Base-by-base conservation (phyloP, 2,113 vertebrate species). In the Pogonocichla stellata region DNA sequence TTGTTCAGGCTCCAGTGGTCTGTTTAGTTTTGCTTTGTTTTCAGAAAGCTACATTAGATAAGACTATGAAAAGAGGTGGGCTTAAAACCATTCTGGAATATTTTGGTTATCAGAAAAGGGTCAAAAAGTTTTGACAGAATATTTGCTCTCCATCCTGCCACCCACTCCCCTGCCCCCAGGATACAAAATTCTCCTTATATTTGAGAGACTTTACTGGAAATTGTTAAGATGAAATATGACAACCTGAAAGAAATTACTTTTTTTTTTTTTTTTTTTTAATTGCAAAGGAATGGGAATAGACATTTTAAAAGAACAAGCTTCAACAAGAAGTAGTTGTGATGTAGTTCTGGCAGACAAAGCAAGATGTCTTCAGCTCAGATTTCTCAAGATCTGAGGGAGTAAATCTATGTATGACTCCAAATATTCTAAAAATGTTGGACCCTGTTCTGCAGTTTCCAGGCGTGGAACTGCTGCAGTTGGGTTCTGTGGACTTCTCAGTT, bases 291-390 rank as follows among this genome's bases (percentile, higher is more conserved):
- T 80, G 42, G 51, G 90, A 93, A 72, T 48, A 87, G 74, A 38
- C 29, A 11, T 67, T 88, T 91, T 31, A 89, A 71, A 94, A 58
- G n/a, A 95, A 80, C 78, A 92, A 69, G 65, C 50, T 95, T 80
- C 57, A 72, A 80, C 89, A 94, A 84, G 88, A 88, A 67, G 8
- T 47, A 42, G 34, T 64, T 36, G 29, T 40, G n/a, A 45, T 82
- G 29, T 14, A 57, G 19, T 62, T 89, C 65, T 94, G 87, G 62
- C 70, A 87, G 70, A 77, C 47, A 75, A 86, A 95, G 54, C 54
- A 90, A 80, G 40, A 64, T 69, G 26, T 75, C 70, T 82, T 73
- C 58, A 80, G 48, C 53, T 93, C 73, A 79, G 7, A 80, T 90
- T 94, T 87, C 93, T 91, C 54, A 54, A 40, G 57, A 45, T 72